A percentile compares a stretch with the other conserved stretches of the same genome.
Conservation (phyloP, 2,888 invertebrate genomes). For the Tupiocoris notatus region DNA sequence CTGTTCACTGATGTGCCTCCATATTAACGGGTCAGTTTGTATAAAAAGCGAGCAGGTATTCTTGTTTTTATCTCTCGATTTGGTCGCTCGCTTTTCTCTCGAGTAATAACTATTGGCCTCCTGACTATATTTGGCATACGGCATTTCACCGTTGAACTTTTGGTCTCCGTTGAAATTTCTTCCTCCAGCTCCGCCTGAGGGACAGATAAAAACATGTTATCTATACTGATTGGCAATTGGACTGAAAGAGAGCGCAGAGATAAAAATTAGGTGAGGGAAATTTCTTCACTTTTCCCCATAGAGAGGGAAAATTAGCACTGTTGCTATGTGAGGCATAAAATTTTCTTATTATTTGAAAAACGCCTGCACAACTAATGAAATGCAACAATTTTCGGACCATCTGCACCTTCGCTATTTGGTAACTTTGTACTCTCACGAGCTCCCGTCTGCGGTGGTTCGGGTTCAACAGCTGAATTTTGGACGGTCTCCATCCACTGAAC, state of each 20-base stretch:
- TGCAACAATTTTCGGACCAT: too few relatives aligned
- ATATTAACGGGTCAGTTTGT: slow-evolving; percentile 97
- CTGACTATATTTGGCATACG: slow-evolving; percentile 73
- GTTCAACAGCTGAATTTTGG: slow-evolving; percentile 57
- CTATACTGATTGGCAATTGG: too few relatives aligned
- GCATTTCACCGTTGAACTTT: slow-evolving; percentile 54
- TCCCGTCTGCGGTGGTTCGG: slow-evolving; percentile 3
- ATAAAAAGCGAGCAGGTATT: slow-evolving; percentile 94
- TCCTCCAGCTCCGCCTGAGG: slow-evolving; percentile 29
- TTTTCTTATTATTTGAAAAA: too few relatives aligned
- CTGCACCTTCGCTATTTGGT: slow-evolving; percentile 41
- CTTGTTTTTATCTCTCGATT: slow-evolving; percentile 68
- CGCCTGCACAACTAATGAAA: too few relatives aligned
- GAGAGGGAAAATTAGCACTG: too few relatives aligned
- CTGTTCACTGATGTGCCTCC: slow-evolving; percentile 87
- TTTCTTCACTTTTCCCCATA: too few relatives aligned
- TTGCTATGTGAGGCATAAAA: too few relatives aligned
- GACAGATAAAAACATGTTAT: not conserved
- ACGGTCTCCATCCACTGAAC: slow-evolving; percentile 90
- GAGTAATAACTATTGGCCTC: slow-evolving; percentile 63
- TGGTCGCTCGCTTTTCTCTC: slow-evolving; percentile 57
- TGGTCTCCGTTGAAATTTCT: slow-evolving; percentile 49
- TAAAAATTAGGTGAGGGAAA: too few relatives aligned
- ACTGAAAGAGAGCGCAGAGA: too few relatives aligned
- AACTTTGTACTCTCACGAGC: not conserved